A percentile compares a stretch with the other conserved stretches of the same genome.
Evolutionary conservation across 2,113 vertebrate genomes (phyloP).

Genomic region (Ellobius talpinus): DNA sequence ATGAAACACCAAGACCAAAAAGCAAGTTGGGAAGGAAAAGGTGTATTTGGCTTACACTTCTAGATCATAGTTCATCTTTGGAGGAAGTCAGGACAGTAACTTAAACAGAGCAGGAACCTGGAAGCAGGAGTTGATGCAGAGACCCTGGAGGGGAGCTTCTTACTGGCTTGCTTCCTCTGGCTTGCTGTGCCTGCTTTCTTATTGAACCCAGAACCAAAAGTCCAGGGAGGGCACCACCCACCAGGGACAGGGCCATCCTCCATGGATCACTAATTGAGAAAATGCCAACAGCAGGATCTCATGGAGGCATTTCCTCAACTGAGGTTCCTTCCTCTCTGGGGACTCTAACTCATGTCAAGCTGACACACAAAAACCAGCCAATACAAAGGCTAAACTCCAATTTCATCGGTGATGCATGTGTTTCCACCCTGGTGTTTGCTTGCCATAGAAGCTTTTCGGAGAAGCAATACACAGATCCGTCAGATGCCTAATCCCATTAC

Average conservation of each 20-base stretch:
- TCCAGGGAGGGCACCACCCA: neutral
- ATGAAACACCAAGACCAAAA: neutral
- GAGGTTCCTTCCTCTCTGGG: neutral
- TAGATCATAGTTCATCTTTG: neutral
- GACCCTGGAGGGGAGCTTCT: neutral
- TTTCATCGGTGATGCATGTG: neutral
- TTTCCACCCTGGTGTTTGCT: neutral
- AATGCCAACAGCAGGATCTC: neutral
- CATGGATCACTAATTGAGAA: neutral
- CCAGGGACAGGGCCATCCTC: neutral
- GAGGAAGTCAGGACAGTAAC: neutral
- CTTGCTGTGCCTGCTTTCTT: neutral
- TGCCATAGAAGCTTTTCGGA: neutral
- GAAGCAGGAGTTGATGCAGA: neutral
- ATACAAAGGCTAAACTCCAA: neutral
- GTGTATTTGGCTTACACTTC: neutral
- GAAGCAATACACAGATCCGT: neutral
- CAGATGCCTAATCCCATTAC: neutral
- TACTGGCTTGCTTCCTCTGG: neutral
- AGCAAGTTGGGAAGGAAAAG: neutral
- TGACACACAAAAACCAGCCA: neutral
- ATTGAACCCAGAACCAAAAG: neutral
- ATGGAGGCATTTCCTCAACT: neutral
- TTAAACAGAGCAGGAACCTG: neutral
- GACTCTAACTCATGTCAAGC: neutral